phyloP scores from a whole-genome alignment of 2,888 invertebrate species.

The Prenolepis imparis region DNA sequence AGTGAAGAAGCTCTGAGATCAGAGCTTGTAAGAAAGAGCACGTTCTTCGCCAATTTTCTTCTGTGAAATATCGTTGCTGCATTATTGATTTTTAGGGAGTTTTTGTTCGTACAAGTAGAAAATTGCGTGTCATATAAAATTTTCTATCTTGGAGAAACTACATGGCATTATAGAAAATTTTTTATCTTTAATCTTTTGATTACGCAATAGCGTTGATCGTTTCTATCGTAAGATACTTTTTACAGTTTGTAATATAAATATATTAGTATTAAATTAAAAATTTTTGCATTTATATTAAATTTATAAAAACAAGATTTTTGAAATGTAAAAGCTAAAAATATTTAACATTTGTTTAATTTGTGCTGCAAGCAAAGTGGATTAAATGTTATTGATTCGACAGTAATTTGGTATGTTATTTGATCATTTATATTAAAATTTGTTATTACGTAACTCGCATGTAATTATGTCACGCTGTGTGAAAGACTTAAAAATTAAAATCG shows the following conservation, averaged over 20 bases:
- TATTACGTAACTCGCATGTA: neutral
- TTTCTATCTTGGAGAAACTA: constrained; percentile 8
- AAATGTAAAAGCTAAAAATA: neutral
- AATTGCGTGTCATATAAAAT: constrained; percentile 22
- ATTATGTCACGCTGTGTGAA: neutral
- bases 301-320: neutral
- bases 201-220: neutral
- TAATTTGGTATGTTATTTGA: constrained; percentile 8
- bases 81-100: constrained; percentile 38
- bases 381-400: constrained; percentile 22
- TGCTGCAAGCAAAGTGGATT: neutral
- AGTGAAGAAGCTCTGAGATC: neutral
- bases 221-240: neutral
- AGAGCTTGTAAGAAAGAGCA: constrained; percentile 8
- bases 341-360: neutral
- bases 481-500: constrained; percentile 21
- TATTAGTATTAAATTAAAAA: constrained; percentile 7
- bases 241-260: neutral
- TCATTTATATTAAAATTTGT: constrained; percentile 31
- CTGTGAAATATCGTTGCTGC: neutral
- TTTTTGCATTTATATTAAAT: neutral
- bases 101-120: constrained; percentile 22
- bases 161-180: constrained; percentile 5
- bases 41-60: constrained; percentile 2
- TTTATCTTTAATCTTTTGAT: neutral